A percentile compares a stretch with the other conserved stretches of the same genome.
phyloP scores from a whole-genome alignment of 2,113 vertebrate species.

The Chloebia gouldiae region DNA sequence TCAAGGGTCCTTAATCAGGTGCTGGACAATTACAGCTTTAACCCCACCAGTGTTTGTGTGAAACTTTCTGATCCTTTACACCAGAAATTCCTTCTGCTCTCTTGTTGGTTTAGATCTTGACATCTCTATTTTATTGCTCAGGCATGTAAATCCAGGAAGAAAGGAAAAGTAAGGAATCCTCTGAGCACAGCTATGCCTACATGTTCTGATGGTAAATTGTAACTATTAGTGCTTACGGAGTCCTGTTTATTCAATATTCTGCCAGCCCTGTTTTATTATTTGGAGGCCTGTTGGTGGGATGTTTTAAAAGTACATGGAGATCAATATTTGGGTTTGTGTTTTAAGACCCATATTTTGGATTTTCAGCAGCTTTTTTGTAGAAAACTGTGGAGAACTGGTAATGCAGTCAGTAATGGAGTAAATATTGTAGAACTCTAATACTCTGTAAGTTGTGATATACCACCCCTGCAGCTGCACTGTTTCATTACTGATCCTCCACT shows the following conservation, averaged over 20 bases:
- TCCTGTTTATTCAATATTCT: background rate
- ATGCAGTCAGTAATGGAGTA: background rate
- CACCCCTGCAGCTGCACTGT: rapidly evolving
- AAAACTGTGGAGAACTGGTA: background rate
- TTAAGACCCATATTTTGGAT: background rate
- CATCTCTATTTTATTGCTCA: background rate
- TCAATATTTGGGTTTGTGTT: background rate
- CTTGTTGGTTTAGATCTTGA: background rate
- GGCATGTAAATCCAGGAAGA: background rate
- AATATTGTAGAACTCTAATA: background rate
- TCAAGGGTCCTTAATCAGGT: constrained; percentile 9
- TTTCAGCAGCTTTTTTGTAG: background rate
- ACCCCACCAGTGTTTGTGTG: background rate
- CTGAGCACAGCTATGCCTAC: background rate
- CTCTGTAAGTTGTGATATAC: background rate
- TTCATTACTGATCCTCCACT: background rate
- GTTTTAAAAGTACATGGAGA: background rate
- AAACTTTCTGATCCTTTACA: background rate
- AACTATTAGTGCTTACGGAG: background rate
- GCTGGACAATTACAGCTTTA: background rate
- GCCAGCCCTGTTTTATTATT: background rate
- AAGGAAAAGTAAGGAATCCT: background rate
- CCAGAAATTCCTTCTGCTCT: background rate
- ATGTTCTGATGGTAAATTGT: background rate
- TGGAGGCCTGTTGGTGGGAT: rapidly evolving